Evolutionary conservation across 2,113 vertebrate species (phyloP).

Genomic region (Cathartes aura): DNA sequence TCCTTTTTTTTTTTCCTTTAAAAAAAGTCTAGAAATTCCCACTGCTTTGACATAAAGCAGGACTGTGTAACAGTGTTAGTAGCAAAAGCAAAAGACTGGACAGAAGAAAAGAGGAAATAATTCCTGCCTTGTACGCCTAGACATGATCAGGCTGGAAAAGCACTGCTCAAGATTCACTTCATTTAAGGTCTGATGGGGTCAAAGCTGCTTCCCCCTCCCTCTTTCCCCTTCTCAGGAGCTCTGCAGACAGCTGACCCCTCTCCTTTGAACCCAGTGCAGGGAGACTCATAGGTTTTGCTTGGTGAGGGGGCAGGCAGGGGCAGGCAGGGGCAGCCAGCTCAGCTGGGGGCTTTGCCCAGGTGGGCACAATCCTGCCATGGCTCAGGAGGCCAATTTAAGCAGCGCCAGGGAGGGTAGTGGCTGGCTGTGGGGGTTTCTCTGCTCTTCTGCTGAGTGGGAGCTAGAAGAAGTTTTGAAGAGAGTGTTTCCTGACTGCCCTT

Average conservation of each 20-base stretch:
- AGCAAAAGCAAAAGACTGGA: neutral
- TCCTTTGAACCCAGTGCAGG: neutral
- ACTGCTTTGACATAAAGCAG: neutral
- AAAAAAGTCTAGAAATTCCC: neutral
- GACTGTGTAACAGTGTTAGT: neutral
- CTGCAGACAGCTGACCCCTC: neutral
- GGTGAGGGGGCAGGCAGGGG: neutral
- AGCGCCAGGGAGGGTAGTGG: neutral
- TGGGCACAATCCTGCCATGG: neutral
- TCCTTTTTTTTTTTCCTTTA: rapidly evolving
- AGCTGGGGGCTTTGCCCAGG: neutral
- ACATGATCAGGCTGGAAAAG: neutral
- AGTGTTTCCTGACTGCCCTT: neutral
- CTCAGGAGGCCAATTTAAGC: neutral
- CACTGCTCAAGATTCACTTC: neutral
- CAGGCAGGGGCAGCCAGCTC: neutral
- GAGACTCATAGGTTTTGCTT: neutral
- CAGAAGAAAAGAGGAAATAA: neutral
- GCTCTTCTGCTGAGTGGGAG: neutral
- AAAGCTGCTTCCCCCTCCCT: neutral
- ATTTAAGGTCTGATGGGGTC: neutral
- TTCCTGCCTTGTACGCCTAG: neutral
- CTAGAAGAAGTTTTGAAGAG: neutral
- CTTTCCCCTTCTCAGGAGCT: neutral
- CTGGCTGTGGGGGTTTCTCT: neutral